A percentile compares a stretch with the other conserved stretches of the same genome.
These are phyloP conservation scores for Andricus curvator DNA, from an alignment of 2,888 invertebrate genomes.

Conservation along the genomic window DNA sequence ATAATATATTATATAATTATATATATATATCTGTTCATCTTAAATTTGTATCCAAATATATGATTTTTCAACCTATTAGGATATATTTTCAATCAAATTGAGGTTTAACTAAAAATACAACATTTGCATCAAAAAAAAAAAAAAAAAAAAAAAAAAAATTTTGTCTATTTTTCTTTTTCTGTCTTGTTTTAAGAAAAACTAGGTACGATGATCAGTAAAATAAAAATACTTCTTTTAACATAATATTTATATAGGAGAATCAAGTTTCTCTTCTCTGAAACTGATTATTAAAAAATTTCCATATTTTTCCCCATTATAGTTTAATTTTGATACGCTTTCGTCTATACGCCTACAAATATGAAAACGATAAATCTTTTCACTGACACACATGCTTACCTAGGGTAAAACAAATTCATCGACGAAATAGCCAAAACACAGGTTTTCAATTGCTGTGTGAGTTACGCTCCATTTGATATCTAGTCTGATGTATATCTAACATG, in stretches of 20 bases:
- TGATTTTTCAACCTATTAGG: no score
- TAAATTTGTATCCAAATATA: no score
- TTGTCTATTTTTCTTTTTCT: no score
- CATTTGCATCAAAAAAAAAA: no score
- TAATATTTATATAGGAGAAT: background rate
- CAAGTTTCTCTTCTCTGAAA: background rate
- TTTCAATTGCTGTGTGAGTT: conserved; percentile 21
- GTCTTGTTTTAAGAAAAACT: no score
- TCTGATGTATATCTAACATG: background rate
- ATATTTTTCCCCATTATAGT: conserved; percentile 25
- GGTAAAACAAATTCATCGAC: background rate
- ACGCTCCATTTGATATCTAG: conserved; percentile 30
- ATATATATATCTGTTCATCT: no score
- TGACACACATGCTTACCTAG: conserved; percentile 14
- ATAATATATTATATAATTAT: no score
- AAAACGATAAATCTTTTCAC: conserved; percentile 32
- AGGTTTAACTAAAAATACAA: no score
- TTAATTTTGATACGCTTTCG: conserved; percentile 19
- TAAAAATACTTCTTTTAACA: no score
- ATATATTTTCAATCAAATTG: no score
- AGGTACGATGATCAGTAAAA: no score
- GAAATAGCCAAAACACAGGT: conserved; percentile 5
- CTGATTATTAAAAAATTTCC: background rate
- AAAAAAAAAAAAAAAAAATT: no score
- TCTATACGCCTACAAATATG: conserved; percentile 4